Percentiles rank a stretch among this genome's conserved stretches.
Evolutionary conservation across 2,113 vertebrate species (phyloP).

Genomic region (Sciurus niger): DNA sequence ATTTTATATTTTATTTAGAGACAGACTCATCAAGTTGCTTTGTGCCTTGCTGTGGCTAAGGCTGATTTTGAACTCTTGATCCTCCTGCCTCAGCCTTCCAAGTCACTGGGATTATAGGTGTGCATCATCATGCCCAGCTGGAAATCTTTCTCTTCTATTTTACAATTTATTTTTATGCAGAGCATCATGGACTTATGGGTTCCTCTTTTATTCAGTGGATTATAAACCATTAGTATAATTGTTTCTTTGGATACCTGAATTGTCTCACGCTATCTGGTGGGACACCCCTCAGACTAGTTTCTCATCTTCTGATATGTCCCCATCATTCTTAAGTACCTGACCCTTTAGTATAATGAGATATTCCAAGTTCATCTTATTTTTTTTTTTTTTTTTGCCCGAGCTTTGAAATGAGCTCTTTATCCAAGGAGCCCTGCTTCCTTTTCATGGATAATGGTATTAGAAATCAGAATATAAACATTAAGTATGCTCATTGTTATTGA

Average conservation of each 20-base stretch:
- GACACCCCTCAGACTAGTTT: background rate
- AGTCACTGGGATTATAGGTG: too few relatives aligned
- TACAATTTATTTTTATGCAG: background rate
- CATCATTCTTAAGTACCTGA: background rate
- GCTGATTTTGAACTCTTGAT: too few relatives aligned
- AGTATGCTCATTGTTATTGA: background rate
- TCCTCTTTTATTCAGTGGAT: background rate
- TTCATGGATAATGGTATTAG: background rate
- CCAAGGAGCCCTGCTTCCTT: background rate
- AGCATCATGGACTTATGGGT: background rate
- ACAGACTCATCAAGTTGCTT: too few relatives aligned
- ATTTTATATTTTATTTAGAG: too few relatives aligned
- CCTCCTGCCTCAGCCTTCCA: too few relatives aligned
- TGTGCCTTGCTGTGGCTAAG: too few relatives aligned
- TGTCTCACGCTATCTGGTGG: background rate
- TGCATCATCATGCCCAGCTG: too few relatives aligned
- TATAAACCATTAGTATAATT: background rate
- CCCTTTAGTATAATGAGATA: background rate
- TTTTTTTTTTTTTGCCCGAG: background rate
- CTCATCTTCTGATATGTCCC: background rate
- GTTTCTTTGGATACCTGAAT: background rate
- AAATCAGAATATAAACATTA: background rate
- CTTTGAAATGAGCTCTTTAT: background rate
- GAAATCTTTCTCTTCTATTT: constrained; percentile 17
- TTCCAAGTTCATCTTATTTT: background rate